Base-by-base conservation (phyloP, 2,888 invertebrate species). In the Brenthis daphne region DNA sequence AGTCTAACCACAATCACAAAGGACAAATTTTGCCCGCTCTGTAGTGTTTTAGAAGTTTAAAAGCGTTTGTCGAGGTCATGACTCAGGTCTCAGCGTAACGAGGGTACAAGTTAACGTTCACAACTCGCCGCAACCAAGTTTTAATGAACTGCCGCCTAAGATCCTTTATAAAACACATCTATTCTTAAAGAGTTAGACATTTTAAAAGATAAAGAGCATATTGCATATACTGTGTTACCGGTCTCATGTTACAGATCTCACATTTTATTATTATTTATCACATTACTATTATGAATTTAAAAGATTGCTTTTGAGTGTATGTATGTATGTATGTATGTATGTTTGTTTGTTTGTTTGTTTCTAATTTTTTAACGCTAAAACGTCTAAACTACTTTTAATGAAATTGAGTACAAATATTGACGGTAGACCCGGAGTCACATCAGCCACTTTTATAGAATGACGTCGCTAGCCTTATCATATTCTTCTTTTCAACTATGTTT, bases 111-210 rank as follows among this genome's bases (percentile, higher is more conserved):
- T 65, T 43, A 37, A 48, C 33, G 48, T 37, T 43, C 20, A 37
- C 50, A 69, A 57, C 56, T 60, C 58, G 54, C 56, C 69, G 65
- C 58, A 51, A 13, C 60, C 48, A 73, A 73, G 66, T 73, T 73
- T 72, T 73, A 73, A 73, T 72, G 73, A 73, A 70, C 68, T 69
- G 68, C 72, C 70, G 70, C 50, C 57, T 67, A 48, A 56, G 54
- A 56, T 57, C 51, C 55, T 60, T 65, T 64, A 58, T 54, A 55
- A 66, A 69, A 56, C 50, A 29, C 60, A 50, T 50, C 16, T 29
- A 58, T 60, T n/a, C n/a, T 50, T 50, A 33, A 43, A 43, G 60
- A 33, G 48, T 50, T 16, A 50, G 33, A 24, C 47, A 20, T 47
- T 58, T 48, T 47, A 24, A 58, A 48, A 58, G 8, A 24, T 47